Evolutionary conservation across 2,797 vertebrate genomes (phyloP).

Genomic region (Acanthis flammea): DNA sequence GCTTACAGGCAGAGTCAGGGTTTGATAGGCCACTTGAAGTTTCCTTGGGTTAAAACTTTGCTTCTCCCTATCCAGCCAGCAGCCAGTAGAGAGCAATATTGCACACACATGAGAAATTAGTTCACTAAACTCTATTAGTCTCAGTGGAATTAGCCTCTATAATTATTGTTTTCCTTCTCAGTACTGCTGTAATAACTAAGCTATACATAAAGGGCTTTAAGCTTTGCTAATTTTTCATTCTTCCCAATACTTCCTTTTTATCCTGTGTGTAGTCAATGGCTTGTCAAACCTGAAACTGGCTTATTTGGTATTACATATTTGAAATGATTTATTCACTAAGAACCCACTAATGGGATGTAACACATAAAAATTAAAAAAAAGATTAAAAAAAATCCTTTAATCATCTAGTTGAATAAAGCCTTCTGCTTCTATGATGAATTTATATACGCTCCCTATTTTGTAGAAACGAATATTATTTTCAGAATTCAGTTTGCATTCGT

Average conservation of each 20-base stretch:
- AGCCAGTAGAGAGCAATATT: conserved; percentile 53
- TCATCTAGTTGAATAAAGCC: neutral
- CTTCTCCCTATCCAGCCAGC: neutral
- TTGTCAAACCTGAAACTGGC: conserved; percentile 1
- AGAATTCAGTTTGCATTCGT: neutral
- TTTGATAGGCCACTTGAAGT: neutral
- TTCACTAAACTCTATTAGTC: neutral
- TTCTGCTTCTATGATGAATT: neutral
- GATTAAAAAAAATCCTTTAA: conserved; percentile 34
- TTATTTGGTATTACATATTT: neutral
- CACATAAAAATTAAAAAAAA: conserved; percentile 1
- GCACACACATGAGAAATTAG: neutral
- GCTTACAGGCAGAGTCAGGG: neutral
- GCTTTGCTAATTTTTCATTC: conserved; percentile 6
- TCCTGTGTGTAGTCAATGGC: neutral
- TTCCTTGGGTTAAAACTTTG: neutral
- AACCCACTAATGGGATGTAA: conserved; percentile 5
- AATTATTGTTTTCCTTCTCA: conserved; percentile 21
- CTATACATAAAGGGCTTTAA: neutral
- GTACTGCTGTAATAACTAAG: neutral
- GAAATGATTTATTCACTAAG: neutral
- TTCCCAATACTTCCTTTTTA: conserved; percentile 6
- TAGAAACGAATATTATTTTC: neutral
- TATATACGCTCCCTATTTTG: neutral
- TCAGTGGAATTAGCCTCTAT: neutral